phyloP scores from a whole-genome alignment of 1,140 invertebrate species.

The Vanessa atalanta region DNA sequence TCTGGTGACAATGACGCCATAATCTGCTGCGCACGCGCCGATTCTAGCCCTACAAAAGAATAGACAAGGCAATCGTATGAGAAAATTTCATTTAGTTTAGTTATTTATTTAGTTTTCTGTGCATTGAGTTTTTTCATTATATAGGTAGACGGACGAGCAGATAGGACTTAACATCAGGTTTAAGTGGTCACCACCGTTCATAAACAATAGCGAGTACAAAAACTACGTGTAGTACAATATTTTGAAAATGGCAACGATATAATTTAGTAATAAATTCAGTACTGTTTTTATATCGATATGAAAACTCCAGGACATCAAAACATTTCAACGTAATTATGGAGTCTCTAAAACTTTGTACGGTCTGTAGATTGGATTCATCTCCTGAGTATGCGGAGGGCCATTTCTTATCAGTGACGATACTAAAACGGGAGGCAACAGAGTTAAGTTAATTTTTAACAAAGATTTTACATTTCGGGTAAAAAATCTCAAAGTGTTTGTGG shows the following conservation, averaged over 20 bases:
- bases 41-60: not conserved
- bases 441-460: slow-evolving; percentile 28
- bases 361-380: slow-evolving; percentile 64
- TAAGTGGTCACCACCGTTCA: too few relatives aligned
- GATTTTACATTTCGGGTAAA: not conserved
- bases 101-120: not conserved
- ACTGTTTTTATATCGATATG: too few relatives aligned
- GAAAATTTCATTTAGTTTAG: not conserved
- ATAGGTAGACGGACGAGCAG: too few relatives aligned
- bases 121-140: too few relatives aligned
- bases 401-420: slow-evolving; percentile 46
- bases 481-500: slow-evolving; percentile 4
- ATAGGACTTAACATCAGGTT: too few relatives aligned
- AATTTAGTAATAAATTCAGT: too few relatives aligned
- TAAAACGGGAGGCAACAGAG: slow-evolving; percentile 31
- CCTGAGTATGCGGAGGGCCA: slow-evolving; percentile 49
- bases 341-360: slow-evolving; percentile 32
- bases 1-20: slow-evolving; percentile 45
- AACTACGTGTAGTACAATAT: too few relatives aligned
- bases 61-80: not conserved
- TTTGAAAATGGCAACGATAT: too few relatives aligned
- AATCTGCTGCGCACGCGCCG: slow-evolving; percentile 62
- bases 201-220: too few relatives aligned
- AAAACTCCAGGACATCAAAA: too few relatives aligned
- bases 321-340: not conserved